Conservation (phyloP, 2,113 vertebrate genomes). For the Colius striatus region DNA sequence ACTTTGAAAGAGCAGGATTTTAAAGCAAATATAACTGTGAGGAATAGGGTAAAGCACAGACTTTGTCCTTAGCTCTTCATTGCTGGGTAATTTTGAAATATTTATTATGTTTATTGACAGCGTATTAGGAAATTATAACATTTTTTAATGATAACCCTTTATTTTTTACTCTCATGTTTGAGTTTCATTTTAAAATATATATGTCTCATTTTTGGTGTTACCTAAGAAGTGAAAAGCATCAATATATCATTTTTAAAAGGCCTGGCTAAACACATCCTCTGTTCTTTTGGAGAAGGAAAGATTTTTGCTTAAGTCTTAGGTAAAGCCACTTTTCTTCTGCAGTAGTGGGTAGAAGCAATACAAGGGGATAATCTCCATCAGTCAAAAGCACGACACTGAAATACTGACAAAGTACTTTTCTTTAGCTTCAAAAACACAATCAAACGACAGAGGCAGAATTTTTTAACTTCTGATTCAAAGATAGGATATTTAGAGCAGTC, state of each 20-base stretch:
- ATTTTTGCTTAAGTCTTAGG: not conserved
- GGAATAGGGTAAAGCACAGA: not conserved
- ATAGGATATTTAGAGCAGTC: slow-evolving; percentile 1
- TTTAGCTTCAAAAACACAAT: not conserved
- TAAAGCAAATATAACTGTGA: not conserved
- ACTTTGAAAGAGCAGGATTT: not conserved
- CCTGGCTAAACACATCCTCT: not conserved
- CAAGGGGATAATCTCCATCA: not conserved
- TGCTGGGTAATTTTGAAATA: not conserved
- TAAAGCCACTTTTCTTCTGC: slow-evolving; percentile 2
- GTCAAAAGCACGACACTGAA: not conserved
- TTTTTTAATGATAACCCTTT: not conserved
- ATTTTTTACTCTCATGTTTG: not conserved
- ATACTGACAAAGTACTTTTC: not conserved
- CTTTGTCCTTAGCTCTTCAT: not conserved
- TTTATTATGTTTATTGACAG: not conserved
- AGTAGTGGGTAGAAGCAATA: not conserved
- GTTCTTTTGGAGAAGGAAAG: not conserved
- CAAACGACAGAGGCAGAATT: not conserved
- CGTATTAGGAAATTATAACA: not conserved
- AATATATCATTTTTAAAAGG: not conserved
- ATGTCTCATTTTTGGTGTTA: not conserved
- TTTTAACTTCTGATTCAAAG: slow-evolving; percentile 33
- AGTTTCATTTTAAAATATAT: not conserved
- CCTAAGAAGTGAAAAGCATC: not conserved